These are phyloP conservation scores for Zaprionus kolodkinae DNA, from an alignment of 1,140 invertebrate genomes.

Conservation along the genomic window DNA sequence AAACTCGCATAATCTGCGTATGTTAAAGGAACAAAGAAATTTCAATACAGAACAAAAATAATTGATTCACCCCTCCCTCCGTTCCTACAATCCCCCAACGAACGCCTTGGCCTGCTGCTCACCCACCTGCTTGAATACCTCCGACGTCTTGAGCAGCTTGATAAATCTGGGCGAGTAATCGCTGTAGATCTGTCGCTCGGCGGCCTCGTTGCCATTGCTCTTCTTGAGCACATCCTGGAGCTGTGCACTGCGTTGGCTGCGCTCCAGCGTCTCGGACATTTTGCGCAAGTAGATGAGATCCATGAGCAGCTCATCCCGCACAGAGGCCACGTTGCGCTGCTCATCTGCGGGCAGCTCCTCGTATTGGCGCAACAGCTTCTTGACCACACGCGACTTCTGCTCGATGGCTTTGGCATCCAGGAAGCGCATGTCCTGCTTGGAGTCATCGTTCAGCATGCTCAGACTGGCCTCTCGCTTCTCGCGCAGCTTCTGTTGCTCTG, in stretches of 20 bases:
- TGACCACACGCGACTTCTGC: slow-evolving; percentile 66
- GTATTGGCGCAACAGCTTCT: slow-evolving; percentile 70
- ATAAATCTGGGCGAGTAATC: slow-evolving; percentile 61
- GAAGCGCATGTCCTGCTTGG: slow-evolving; percentile 41
- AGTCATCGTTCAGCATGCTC: slow-evolving; percentile 35
- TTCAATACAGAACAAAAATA: slow-evolving; percentile 1
- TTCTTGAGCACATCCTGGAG: slow-evolving; percentile 40
- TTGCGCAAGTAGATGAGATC: slow-evolving; percentile 60
- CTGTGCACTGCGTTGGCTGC: slow-evolving; percentile 33
- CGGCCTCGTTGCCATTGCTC: not conserved
- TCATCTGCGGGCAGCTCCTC: slow-evolving; percentile 64
- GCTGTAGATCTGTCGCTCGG: not conserved
- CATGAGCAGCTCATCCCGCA: slow-evolving; percentile 66
- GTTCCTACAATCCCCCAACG: slow-evolving; percentile 35
- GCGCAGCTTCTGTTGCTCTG: slow-evolving; percentile 57
- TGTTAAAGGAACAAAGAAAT: slow-evolving; percentile 1
- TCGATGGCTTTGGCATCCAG: slow-evolving; percentile 57
- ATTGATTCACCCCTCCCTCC: not conserved
- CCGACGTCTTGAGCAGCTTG: slow-evolving; percentile 62
- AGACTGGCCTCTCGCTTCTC: slow-evolving; percentile 57
- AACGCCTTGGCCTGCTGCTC: slow-evolving; percentile 53
- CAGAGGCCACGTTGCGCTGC: slow-evolving; percentile 35
- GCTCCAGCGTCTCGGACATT: slow-evolving; percentile 52
- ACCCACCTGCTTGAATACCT: slow-evolving; percentile 61
- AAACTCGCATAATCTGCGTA: not conserved